Base-by-base conservation (phyloP, 2,888 invertebrate genomes). In the Cheilosia vernalis region DNA sequence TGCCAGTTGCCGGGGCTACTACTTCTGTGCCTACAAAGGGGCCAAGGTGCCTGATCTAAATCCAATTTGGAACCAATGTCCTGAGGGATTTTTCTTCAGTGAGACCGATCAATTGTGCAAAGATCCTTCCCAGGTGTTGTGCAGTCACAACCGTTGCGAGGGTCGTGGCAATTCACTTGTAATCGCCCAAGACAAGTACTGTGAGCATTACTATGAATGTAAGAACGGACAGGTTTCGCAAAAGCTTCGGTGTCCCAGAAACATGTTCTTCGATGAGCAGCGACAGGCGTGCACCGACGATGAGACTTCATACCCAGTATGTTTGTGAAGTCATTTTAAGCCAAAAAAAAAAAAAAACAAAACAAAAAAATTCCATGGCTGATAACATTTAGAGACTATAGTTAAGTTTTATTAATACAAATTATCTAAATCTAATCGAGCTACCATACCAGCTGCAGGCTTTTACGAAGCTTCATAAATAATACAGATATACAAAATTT, bases 1-100 rank as follows among this genome's bases (percentile, higher is more conserved):
- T 0, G 89, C 88, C 2, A 89, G 89, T 10, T 91, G 92, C 37
- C 89, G 91, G 4, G 92, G 91, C 0, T 91, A 88, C 69, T 91
- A 89, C 61, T 66, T 49, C 13, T 91, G 91, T 58, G 51, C 77
- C 5, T 69, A 88, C 47, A 82, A 81, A 42, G 88, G 88, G 4
- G 6, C 15, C 1, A 44, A 21, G 37, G 5, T 88, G 67, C 2
- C 77, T 2, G 91, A 91, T 49, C 5, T 89, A 10, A 73, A 88
- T 37, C 91, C 91, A 0, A 0, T 15, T 0, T 91, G 91, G 91
- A 10, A 19, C 37, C 90, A 89, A 73, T 91, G 91, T 40, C 87
- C 87, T 0, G 88, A 81, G 13, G 90, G 89, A 1, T 79, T 33
- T 5, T 91, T 91, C 64, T 91, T 88, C 55, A 88, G 89, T 66